Base-by-base conservation (phyloP, 1,140 invertebrate species). In the Latrodectus geometricus region DNA sequence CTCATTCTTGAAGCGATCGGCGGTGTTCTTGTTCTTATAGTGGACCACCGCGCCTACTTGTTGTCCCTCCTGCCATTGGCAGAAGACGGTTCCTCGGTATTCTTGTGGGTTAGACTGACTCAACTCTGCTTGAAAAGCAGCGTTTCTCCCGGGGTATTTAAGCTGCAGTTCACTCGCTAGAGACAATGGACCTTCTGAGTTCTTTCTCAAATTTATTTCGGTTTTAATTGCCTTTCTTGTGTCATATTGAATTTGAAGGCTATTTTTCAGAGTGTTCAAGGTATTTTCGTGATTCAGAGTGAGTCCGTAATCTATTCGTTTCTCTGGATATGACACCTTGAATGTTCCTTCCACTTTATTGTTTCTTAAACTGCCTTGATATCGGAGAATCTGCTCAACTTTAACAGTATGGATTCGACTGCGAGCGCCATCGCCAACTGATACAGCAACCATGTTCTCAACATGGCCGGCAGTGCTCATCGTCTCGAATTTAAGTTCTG, bases 401-500 rank as follows among this genome's bases (percentile, higher is more conserved):
- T 72, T 88, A n/a, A 88, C 87, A n/a, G 54, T 88, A 20, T 87
- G 88, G 11, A 83, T 21, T 49, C 82, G 48, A 17, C 78, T 85
- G 54, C 79, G 50, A 17, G 52, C 69, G 35, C 85, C 85, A 83
- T 88, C 88, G n/a, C 88, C 88, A 23, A 88, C n/a, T 23, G 68
- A 49, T 4, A 88, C 5, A 7, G 70, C 20, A 15, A 88, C 20
- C 50, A 69, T 88, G 79, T 90, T 90, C 80, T 91, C 90, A 48
- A 88, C 87, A 69, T 89, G 90, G 2, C 89, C 89, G 9, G 72
- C 65, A 61, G 88, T 90, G 12, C 49, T 84, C 83, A 89, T 89
- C 3, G 86, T 88, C 17, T 91, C 90, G 87, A 88, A 90, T 0
- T 69, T 52, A n/a, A 89, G 75, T 35, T 90, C 89, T 4, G 89